Percentiles rank a stretch among this genome's conserved stretches.
Evolutionary conservation across 2,113 vertebrate species (phyloP).

Genomic region (Tetrax tetrax): DNA sequence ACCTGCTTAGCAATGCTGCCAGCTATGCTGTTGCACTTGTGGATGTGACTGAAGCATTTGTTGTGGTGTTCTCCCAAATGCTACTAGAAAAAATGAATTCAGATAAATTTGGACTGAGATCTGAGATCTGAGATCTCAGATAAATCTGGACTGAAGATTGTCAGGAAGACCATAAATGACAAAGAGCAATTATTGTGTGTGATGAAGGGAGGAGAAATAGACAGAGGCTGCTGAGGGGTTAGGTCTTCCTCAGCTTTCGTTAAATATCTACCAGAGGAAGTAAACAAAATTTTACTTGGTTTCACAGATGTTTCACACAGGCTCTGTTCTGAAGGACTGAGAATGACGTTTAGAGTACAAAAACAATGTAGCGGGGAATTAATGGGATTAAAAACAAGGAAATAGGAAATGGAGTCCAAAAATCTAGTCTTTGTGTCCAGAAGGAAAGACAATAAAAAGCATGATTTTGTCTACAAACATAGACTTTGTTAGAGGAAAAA

Average conservation of each 20-base stretch:
- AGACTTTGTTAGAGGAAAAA: neutral
- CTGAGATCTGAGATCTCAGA: too few relatives aligned
- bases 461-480: neutral
- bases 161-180: neutral
- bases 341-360: neutral
- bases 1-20: neutral
- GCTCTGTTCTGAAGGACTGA: neutral
- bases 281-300: neutral
- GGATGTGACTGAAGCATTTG: neutral
- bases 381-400: neutral
- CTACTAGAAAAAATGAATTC: neutral
- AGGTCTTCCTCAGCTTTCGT: neutral
- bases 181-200: neutral
- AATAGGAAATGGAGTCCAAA: neutral
- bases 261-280: neutral
- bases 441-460: neutral
- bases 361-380: neutral
- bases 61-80: neutral
- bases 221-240: neutral
- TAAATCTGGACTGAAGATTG: neutral
- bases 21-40: neutral
- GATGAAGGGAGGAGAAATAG: neutral
- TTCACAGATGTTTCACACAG: neutral
- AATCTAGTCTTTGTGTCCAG: neutral
- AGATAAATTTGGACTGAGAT: neutral